phyloP scores from a whole-genome alignment of 2,113 vertebrate species.

The Mirounga angustirostris region DNA sequence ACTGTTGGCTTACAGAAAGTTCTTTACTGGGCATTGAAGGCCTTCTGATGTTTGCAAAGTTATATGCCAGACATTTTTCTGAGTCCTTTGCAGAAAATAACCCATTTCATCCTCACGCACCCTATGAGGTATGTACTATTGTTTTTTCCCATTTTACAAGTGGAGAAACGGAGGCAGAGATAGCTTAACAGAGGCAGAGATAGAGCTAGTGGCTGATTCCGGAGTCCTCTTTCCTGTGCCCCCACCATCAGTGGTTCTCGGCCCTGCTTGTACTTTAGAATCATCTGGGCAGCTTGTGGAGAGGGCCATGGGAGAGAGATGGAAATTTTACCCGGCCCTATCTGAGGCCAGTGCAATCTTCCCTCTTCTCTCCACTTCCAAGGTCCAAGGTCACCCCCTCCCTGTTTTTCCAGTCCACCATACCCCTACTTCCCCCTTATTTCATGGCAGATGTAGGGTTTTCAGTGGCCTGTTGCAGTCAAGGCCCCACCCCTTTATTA shows the following conservation, averaged over 20 bases:
- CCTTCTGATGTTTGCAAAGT: background rate
- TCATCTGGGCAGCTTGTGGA: background rate
- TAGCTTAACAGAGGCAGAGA: background rate
- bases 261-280: background rate
- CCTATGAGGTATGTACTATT: background rate
- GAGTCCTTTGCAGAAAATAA: background rate
- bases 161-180: conserved; percentile 26
- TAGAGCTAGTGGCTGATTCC: no score
- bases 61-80: background rate
- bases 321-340: background rate
- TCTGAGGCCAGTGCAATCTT: background rate
- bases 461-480: background rate
- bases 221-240: background rate
- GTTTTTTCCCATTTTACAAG: background rate
- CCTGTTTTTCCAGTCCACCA: background rate
- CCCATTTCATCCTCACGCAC: background rate
- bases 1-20: background rate
- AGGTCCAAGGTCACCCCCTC: background rate
- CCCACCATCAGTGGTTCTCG: background rate
- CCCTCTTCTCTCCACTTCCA: background rate
- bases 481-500: background rate
- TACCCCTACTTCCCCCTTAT: background rate
- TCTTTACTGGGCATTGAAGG: background rate
- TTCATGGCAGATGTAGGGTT: background rate
- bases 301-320: background rate